Base-by-base conservation (phyloP, 2,888 invertebrate genomes). In the Campopleginae sp. region DNA sequence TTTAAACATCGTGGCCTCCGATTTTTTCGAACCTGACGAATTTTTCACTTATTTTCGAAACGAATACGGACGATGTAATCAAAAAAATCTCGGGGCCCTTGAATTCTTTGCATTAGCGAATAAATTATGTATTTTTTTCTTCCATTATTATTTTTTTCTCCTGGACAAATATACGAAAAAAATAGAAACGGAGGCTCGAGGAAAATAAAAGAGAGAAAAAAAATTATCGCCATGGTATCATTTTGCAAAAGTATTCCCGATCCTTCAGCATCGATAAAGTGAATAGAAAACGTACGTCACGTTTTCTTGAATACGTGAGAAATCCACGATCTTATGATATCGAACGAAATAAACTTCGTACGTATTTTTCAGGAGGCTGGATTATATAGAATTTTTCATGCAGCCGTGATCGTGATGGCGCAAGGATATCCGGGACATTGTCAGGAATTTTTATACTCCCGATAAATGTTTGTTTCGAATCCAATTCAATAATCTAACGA, bases 211-310 rank as follows among this genome's bases (percentile, higher is more conserved):
- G 71, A 78, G 14, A 33, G 63, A 6, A 72, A 78, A 85, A 86
- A 87, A 27, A 70, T 10, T 48, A n/a, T 48, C 48, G n/a, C 84
- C 74, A 12, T 85, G 71, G 86, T 78, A 71, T 58, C 81, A 44
- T 76, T 80, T 84, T 80, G 65, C 33, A 71, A 72, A 80, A 48
- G 51, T 63, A 80, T 78, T 76, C 86, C 72, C 84, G 89, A 88
- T 89, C 89, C 88, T 86, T 75, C 74, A 76, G 82, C 76, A 84
- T 79, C 88, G 89, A 90, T 90, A 90, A 90, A 89, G 88, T 88
- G 90, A 90, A 90, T 90, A 89, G 89, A 87, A 90, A 80, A 89
- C 89, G 87, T 88, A 86, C 88, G 88, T 90, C 90, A 90, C 90
- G 90, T 90, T 88, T 87, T 77, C 79, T 48, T 65, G 85, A 70